Conservation (phyloP, 2,888 invertebrate species). For the Trissolcus japonicus region DNA sequence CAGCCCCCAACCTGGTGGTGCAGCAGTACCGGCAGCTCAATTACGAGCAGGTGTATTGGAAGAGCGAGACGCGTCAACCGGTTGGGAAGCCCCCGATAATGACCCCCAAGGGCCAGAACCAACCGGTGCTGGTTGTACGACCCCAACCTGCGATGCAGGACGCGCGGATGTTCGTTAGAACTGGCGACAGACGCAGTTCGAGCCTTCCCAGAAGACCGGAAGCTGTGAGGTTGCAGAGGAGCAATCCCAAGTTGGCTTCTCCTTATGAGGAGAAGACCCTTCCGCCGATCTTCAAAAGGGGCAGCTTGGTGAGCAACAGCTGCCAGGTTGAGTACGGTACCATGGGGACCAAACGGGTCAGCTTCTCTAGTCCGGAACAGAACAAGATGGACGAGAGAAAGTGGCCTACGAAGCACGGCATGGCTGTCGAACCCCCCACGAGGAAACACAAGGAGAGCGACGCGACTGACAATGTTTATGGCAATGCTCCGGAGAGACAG, state of each 20-base stretch:
- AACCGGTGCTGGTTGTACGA: constrained; percentile 69
- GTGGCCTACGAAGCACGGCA: constrained; percentile 78
- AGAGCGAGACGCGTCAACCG: constrained; percentile 58
- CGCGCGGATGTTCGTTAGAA: constrained; percentile 74
- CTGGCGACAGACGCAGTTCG: constrained; percentile 73
- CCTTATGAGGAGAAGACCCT: constrained; percentile 60
- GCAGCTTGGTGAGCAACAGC: constrained; percentile 76
- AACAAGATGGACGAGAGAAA: constrained; percentile 63
- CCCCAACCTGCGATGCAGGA: constrained; percentile 70
- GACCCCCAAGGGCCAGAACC: constrained; percentile 69
- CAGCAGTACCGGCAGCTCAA: constrained; percentile 50
- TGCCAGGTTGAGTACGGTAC: constrained; percentile 71
- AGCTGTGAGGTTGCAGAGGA: constrained; percentile 5
- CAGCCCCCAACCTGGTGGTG: constrained; percentile 60
- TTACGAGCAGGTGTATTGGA: constrained; percentile 64
- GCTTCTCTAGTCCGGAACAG: constrained; percentile 75
- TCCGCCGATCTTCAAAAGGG: constrained; percentile 78
- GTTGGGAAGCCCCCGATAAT: constrained; percentile 67
- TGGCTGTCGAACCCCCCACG: constrained; percentile 71
- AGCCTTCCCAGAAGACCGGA: constrained; percentile 70
- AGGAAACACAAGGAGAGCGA: constrained; percentile 64
- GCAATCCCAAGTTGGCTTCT: constrained; percentile 37
- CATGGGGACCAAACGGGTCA: constrained; percentile 77
- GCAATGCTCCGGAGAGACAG: constrained; percentile 24
- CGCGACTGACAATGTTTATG: constrained; percentile 46